Base-by-base conservation (phyloP, 2,888 invertebrate species). In the Thera britannica region DNA sequence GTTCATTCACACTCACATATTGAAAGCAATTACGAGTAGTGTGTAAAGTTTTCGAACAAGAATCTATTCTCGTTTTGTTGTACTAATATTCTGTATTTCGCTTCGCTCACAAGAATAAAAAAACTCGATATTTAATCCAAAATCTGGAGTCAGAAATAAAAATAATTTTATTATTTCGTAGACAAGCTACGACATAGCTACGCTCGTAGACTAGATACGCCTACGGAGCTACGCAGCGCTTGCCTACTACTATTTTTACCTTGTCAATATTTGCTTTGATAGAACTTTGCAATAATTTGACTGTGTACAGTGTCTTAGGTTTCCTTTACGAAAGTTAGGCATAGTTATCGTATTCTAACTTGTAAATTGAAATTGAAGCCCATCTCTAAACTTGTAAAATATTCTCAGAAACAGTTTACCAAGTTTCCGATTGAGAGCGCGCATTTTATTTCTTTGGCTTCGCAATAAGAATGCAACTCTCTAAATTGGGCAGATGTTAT, bases 401-500 rank as follows among this genome's bases (percentile, higher is more conserved):
- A 58, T 67, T 66, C 59, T 66, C 35, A 35, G 51, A 72, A 68
- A 59, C 46, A 62, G 51, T 59, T 66, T 71, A 56, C 67, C 64
- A 72, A 69, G 51, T 71, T 66, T 69, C 67, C 65, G 36, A 70
- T 70, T 57, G 60, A 63, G 59, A 62, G 62, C 12, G 49, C 59
- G 48, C 65, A 23, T 12, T 11, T 34, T 54, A 63, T 36, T 66
- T 63, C 58, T 67, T 71, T 62, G 68, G 51, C 61, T 66, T 68
- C 68, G 69, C 65, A 73, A 76, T 78, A 76, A 79, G 71, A 75
- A 75, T 76, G 65, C 71, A 73, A 63, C 68, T 65, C 57, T 71
- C 73, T 75, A 82, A 76, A 74, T 78, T 78, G 69, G 75, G 77
- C 79, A 76, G 78, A 79, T 80, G 78, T 75, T 81, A 77, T 74